Evolutionary conservation across 2,888 invertebrate genomes (phyloP), one percentile per base, ranked within the genome.

Genomic region (Pseudoips prasinana): DNA sequence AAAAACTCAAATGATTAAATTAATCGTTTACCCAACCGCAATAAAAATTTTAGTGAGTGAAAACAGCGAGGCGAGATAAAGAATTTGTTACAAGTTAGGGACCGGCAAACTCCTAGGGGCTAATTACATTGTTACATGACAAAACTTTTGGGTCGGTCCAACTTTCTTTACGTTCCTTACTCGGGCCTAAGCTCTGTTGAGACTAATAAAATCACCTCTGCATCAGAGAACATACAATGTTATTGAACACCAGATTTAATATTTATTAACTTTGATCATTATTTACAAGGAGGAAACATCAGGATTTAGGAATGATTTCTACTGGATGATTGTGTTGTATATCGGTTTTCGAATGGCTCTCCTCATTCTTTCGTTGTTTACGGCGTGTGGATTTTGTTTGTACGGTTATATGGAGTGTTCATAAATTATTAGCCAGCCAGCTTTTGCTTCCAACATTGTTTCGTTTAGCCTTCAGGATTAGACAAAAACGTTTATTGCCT

Each of bases 81-180:
- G 80, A 80, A 80, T 80, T 82, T 78, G 74, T 73, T 69, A 69
- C 71, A 73, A 78, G 74, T 77, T 72, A 65, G 63, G 62, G 68
- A 64, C 62, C 63, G 60, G 63, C 63, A 66, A 66, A 68, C 73
- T 76, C 80, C 77, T 69, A 57, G 66, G 74, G 77, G 80, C 81
- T 85, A 85, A 84, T 86, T 84, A 85, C 84, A 76, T 82, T 82
- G 86, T 83, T 75, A 81, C 80, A 79, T 78, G 79, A 79, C 78
- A 76, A 82, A 84, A 85, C 73, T 84, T 84, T 84, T 73, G 83
- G 80, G 81, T 79, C 74, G 73, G 63, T 59, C 54, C 51, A 77
- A 82, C 74, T 83, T 85, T 80, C 77, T 80, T 82, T 73, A 69
- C 75, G 76, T 75, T 81, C 76, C 73, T 75, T 76, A 62, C 71